phyloP scores from a whole-genome alignment of 1,140 invertebrate genomes.

The Dreissena rostriformis region DNA sequence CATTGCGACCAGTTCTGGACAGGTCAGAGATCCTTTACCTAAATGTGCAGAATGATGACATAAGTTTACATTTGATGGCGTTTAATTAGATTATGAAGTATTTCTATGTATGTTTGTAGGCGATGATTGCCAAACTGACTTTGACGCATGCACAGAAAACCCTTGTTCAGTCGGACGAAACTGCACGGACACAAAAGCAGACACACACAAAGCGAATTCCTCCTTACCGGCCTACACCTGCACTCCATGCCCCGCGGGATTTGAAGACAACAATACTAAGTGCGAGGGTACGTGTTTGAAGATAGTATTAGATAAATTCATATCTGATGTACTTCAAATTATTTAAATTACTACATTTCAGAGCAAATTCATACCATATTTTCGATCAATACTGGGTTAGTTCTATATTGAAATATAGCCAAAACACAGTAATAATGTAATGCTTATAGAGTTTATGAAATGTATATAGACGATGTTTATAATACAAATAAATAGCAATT shows the following conservation, averaged over 20 bases:
- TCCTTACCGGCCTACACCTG: neutral
- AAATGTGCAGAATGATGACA: neutral
- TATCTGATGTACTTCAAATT: too few species aligned
- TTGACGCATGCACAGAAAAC: neutral
- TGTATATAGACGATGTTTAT: neutral
- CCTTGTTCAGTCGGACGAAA: too few species aligned
- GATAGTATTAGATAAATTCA: too few species aligned
- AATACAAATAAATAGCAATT: neutral
- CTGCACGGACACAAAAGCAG: too few species aligned
- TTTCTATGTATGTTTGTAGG: neutral
- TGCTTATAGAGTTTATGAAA: neutral
- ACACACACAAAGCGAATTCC: neutral
- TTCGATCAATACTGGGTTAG: neutral
- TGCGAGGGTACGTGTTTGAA: too few species aligned
- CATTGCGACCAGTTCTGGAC: conserved; percentile 31
- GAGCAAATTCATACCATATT: too few species aligned
- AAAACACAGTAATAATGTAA: neutral
- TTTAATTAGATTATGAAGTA: neutral
- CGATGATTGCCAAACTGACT: neutral
- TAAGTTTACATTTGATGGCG: neutral
- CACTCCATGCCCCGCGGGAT: too few species aligned
- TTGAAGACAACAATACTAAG: too few species aligned
- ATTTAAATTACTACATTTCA: too few species aligned
- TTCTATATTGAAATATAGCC: neutral
- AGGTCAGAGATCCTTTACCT: conserved; percentile 19